Base-by-base conservation (phyloP, 2,113 vertebrate genomes). In the Hypanus sabinus region DNA sequence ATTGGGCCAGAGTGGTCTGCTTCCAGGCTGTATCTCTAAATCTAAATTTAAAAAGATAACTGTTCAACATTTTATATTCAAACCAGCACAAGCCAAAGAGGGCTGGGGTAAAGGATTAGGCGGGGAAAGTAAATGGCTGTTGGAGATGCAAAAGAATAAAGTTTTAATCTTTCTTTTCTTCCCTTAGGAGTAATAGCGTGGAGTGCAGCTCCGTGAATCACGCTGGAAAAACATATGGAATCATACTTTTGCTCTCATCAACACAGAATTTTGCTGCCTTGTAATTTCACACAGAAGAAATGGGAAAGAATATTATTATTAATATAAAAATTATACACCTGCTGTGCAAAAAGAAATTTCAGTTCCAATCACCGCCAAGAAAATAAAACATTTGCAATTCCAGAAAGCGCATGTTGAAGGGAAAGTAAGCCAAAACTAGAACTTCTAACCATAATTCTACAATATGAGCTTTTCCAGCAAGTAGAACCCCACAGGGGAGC, bases 261-360 rank as follows among this genome's bases (percentile, higher is more conserved):
- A 38, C 91, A 73, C 68, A 73, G 91, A 93, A 70, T 73, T 93
- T 55, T 70, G 71, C 91, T 93, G 70, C 91, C 70, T 73, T 73
- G 36, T 73, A 73, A 73, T 27, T 93, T 93, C 33, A 30, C 68
- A 46, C 68, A 46, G 91, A 73, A 71, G 70, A 93, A 55, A 36
- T 24, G 9, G 91, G 36, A 73, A 93, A 27, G 70, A n/a, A n/a
- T n/a, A 93, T 93, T 36, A 55, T 73, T 93, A 93, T 93, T 73
- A 73, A 93, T 93, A 70, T 93, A 75, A 93, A 93, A 38, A 75
- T 55, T 93, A 73, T 93, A 93, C 38, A 62, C 91, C 91, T 93
- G 91, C 70, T 73, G 70, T 73, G 91, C 91, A 73, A 93, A 93
- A 71, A 68, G 38, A 27, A 68, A 93, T 73, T 93, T 73, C 91